Percentiles rank a stretch among this genome's conserved stretches.
Conservation (phyloP, 2,888 invertebrate species). For the Abscondita cerata region DNA sequence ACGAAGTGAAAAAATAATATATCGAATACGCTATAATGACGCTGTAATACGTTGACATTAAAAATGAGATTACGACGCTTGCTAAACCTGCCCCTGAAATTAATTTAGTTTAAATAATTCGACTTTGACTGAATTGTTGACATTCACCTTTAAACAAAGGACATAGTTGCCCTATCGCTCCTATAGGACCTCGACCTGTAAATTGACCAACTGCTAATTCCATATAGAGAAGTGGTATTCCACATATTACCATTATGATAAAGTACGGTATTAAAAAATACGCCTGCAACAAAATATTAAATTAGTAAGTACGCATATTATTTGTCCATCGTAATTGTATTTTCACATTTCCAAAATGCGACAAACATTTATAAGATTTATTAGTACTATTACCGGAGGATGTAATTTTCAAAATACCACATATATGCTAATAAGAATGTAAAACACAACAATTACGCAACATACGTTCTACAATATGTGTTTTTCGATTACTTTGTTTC, state of each 20-base stretch:
- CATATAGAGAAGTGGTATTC: slow-evolving; percentile 93
- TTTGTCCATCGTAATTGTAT: no score
- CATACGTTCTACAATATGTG: no score
- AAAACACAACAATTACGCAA: no score
- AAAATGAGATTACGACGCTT: slow-evolving; percentile 92
- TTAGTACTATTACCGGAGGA: no score
- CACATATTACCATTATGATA: slow-evolving; percentile 88
- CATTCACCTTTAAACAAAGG: slow-evolving; percentile 87
- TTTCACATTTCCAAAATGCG: no score
- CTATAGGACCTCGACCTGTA: slow-evolving; percentile 90
- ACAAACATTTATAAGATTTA: no score
- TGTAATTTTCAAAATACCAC: no score
- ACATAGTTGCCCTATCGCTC: slow-evolving; percentile 89
- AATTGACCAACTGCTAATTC: slow-evolving; percentile 92
- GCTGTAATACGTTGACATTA: slow-evolving; percentile 95
- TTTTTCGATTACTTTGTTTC: no score
- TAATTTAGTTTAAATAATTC: background rate
- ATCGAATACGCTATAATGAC: slow-evolving; percentile 94
- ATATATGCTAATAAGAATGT: no score
- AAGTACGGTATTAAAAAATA: slow-evolving; percentile 95
- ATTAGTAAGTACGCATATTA: no score
- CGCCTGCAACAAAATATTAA: slow-evolving; percentile 69
- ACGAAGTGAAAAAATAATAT: slow-evolving; percentile 91
- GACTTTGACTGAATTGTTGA: background rate
- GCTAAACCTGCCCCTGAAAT: slow-evolving; percentile 88